Evolutionary conservation across 2,888 invertebrate species (phyloP), one percentile per base, ranked within the genome.

Genomic region (Agrotis puta): DNA sequence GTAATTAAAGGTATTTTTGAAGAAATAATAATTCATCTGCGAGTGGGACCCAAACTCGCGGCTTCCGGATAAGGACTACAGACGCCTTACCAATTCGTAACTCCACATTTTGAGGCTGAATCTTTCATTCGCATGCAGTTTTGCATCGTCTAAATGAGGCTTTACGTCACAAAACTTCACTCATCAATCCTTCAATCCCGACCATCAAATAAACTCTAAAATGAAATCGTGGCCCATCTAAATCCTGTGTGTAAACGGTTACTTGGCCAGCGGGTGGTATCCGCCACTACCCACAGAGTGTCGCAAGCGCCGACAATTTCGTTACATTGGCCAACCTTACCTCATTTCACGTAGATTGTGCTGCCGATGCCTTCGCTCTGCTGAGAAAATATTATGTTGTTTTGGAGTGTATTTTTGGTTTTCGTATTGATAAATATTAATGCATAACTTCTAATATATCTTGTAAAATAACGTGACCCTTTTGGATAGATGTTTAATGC

Each of bases 251-350:
- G 50, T 59, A 68, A 79, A 71, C 71, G 48, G 71, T 68, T 57
- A 68, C 64, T 71, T 59, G 75, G 84, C 70, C 85, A 79, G 81
- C 84, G 82, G 85, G 83, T 79, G 82, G 83, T 78, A 73, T 73
- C 81, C 77, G 80, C 78, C 81, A 84, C 86, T 80, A 82, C 86
- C 78, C 84, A 80, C 82, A 68, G 69, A 7, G 73, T 91, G 86
- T 82, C 87, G 91, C 89, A 92, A 92, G 78, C 82, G 79, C 82
- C 85, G 87, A 84, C 89, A 88, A 91, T 92, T 92, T 92, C 88
- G 88, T 87, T 88, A 80, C 85, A 85, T 92, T 91, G 88, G 86
- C 87, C 84, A 89, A 90, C 85, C 79, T 90, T 88, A 88, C 89
- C 87, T 88, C 88, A 90, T 86, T 89, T 86, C 85, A 87, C 86